Conservation (phyloP, 2,113 vertebrate species). For the Lophochroa leadbeateri region DNA sequence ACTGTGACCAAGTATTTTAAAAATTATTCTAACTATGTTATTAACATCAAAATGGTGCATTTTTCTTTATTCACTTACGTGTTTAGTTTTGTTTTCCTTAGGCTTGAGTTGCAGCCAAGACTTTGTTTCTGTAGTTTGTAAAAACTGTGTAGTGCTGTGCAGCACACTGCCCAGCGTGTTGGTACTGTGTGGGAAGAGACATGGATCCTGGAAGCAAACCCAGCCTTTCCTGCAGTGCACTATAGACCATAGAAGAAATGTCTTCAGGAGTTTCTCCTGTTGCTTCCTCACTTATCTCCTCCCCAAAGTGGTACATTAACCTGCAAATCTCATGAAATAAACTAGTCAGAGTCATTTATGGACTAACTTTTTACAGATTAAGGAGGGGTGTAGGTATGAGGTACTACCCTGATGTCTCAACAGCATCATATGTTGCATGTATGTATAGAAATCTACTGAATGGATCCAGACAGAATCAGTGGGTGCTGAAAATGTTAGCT, state of each 20-base stretch:
- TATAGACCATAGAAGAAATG: neutral
- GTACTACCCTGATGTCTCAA: neutral
- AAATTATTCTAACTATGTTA: neutral
- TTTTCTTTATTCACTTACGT: neutral
- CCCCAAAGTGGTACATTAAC: neutral
- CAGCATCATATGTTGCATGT: neutral
- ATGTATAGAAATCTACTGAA: neutral
- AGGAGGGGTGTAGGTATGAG: neutral
- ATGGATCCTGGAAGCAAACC: neutral
- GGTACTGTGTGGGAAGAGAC: neutral
- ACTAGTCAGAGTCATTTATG: neutral
- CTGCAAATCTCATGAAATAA: neutral
- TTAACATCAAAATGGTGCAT: neutral
- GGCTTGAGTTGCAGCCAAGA: neutral
- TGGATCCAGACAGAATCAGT: neutral
- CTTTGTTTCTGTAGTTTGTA: neutral
- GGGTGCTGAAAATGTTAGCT: neutral
- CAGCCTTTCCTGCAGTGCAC: neutral
- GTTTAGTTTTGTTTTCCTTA: neutral
- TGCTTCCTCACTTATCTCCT: neutral
- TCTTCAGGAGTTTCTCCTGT: neutral
- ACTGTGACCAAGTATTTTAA: neutral
- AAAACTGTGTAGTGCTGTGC: no score
- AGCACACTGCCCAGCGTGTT: neutral
- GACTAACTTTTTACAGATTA: neutral